Evolutionary conservation across 53 echinoderm and acorn worm species (phyloP).

Genomic region (Zoroaster sp.): DNA sequence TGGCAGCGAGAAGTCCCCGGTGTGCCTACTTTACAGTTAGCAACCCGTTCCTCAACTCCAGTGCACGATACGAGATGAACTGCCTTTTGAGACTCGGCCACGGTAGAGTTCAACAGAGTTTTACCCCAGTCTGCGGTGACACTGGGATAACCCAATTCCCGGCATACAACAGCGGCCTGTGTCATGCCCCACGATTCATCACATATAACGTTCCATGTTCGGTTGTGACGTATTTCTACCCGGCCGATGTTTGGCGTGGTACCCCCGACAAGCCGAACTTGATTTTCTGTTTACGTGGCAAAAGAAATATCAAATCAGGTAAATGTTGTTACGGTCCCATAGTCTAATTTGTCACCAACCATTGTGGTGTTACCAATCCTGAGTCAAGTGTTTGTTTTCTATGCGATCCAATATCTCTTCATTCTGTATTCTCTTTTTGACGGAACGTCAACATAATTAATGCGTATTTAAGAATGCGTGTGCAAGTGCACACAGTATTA

Average conservation of each 20-base stretch:
- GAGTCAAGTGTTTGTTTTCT: no score
- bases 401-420: no score
- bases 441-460: no score
- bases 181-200: slow-evolving; percentile 4
- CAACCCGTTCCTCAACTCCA: not conserved
- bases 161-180: not conserved
- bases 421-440: no score
- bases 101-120: not conserved
- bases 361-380: no score
- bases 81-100: not conserved
- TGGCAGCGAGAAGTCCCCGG: not conserved
- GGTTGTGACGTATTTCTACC: not conserved
- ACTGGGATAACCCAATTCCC: not conserved
- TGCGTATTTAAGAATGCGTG: no score
- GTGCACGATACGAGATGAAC: not conserved
- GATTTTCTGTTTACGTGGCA: not conserved
- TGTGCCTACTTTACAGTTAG: not conserved
- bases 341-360: no score
- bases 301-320: not conserved
- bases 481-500: no score
- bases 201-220: slow-evolving; percentile 4
- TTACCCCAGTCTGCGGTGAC: slow-evolving; percentile 5
- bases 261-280: slow-evolving; percentile 33
- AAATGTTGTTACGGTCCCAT: no score
- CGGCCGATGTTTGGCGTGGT: slow-evolving; percentile 10